These are phyloP conservation scores for Vandiemenella viatica DNA, from an alignment of 2,888 invertebrate species.

Conservation along the genomic window DNA sequence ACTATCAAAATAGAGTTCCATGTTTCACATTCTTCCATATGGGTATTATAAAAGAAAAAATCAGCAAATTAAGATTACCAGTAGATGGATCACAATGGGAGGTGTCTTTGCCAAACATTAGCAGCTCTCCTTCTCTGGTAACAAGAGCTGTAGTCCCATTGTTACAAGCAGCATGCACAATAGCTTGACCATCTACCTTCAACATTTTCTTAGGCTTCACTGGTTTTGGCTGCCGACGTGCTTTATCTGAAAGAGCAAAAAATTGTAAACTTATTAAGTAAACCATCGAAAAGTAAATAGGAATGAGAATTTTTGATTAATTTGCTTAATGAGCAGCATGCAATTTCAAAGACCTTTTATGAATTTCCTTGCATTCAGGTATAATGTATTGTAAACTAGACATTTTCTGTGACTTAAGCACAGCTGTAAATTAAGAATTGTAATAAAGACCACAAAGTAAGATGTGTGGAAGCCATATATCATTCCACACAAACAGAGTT, in stretches of 20 bases:
- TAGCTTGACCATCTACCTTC: constrained; percentile 71
- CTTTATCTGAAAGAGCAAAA: constrained; percentile 29
- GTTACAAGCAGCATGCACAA: constrained; percentile 78
- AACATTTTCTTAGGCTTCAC: constrained; percentile 84
- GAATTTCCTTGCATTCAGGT: too few relatives aligned
- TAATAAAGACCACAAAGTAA: not conserved
- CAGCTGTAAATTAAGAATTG: not conserved
- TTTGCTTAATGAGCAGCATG: too few relatives aligned
- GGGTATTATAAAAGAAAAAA: too few relatives aligned
- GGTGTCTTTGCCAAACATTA: constrained; percentile 91
- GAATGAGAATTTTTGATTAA: too few relatives aligned
- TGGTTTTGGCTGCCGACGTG: constrained; percentile 74
- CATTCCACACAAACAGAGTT: not conserved
- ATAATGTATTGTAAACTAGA: too few relatives aligned
- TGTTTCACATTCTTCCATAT: too few relatives aligned
- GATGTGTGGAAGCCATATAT: not conserved
- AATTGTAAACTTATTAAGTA: too few relatives aligned
- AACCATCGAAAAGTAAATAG: too few relatives aligned
- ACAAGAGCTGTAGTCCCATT: constrained; percentile 89
- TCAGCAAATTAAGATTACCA: constrained; percentile 27
- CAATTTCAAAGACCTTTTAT: too few relatives aligned
- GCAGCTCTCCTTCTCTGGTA: constrained; percentile 73
- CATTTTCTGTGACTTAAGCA: too few relatives aligned
- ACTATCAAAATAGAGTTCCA: too few relatives aligned
- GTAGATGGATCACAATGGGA: constrained; percentile 60